These are phyloP conservation scores for Cerceris rybyensis DNA, from an alignment of 2,888 invertebrate species.

Conservation along the genomic window DNA sequence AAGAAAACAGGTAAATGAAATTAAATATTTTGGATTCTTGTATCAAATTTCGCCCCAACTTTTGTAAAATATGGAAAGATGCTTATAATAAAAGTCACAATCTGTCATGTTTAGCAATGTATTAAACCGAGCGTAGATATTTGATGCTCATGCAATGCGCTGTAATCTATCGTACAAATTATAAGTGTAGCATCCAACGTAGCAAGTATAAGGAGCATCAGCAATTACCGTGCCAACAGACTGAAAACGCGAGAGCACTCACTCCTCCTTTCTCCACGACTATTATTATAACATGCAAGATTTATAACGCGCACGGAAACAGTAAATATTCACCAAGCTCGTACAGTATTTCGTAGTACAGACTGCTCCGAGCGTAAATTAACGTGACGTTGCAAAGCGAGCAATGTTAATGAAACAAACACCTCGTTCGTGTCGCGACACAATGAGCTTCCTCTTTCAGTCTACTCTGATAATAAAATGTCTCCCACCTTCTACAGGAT, in stretches of 20 bases:
- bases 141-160: no score
- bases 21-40: neutral
- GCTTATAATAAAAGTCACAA: no score
- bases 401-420: slow-evolving; percentile 49
- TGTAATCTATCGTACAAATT: no score
- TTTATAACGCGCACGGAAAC: neutral
- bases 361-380: slow-evolving; percentile 1
- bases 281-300: slow-evolving; percentile 17
- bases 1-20: slow-evolving; percentile 32
- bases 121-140: no score
- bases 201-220: neutral
- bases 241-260: neutral
- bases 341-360: slow-evolving; percentile 3
- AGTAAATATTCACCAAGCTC: slow-evolving; percentile 14
- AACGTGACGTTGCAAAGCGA: slow-evolving; percentile 14
- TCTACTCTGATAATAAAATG: slow-evolving; percentile 20
- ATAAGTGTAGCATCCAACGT: no score
- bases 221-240: neutral
- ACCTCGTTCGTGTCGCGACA: slow-evolving; percentile 17
- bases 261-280: neutral
- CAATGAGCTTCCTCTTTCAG: slow-evolving; percentile 46
- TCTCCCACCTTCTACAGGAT: slow-evolving; percentile 28
- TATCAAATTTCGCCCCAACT: neutral
- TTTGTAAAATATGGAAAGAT: no score
- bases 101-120: no score